These are phyloP conservation scores for Ceramica pisi DNA, from an alignment of 2,888 invertebrate species.

Conservation along the genomic window DNA sequence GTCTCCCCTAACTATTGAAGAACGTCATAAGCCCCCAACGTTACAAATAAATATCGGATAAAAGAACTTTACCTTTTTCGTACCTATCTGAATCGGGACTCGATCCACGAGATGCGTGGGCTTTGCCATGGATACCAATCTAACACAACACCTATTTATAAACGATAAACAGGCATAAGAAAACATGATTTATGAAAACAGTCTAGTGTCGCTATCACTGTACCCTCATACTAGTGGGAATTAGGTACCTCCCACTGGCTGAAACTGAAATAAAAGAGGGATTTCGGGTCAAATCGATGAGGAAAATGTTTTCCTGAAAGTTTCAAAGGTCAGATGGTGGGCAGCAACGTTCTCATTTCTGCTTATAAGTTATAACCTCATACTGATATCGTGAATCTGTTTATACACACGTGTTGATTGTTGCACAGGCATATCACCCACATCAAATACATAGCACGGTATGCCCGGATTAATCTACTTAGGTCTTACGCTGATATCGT, in stretches of 20 bases:
- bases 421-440: too few relatives aligned
- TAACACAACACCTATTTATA: constrained; percentile 72
- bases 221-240: neutral
- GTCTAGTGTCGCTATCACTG: neutral
- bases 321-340: constrained; percentile 31
- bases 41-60: constrained; percentile 72
- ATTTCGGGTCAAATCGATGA: constrained; percentile 3
- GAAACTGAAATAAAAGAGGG: constrained; percentile 2
- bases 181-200: constrained; percentile 25
- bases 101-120: constrained; percentile 77
- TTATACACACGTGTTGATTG: constrained; percentile 1
- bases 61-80: constrained; percentile 71
- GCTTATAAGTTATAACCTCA: neutral
- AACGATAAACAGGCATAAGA: constrained; percentile 57
- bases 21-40: constrained; percentile 50
- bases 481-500: neutral
- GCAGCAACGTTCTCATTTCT: constrained; percentile 11
- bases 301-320: constrained; percentile 21
- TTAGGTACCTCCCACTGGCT: constrained; percentile 1
- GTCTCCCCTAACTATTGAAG: constrained; percentile 55
- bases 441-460: neutral
- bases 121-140: constrained; percentile 74
- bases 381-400: neutral
- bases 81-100: constrained; percentile 64
- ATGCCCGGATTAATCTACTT: neutral